A percentile compares a stretch with the other conserved stretches of the same genome.
These are phyloP conservation scores for Acrocephalus arundinaceus DNA, from an alignment of 2,113 vertebrate species.

Conservation along the genomic window DNA sequence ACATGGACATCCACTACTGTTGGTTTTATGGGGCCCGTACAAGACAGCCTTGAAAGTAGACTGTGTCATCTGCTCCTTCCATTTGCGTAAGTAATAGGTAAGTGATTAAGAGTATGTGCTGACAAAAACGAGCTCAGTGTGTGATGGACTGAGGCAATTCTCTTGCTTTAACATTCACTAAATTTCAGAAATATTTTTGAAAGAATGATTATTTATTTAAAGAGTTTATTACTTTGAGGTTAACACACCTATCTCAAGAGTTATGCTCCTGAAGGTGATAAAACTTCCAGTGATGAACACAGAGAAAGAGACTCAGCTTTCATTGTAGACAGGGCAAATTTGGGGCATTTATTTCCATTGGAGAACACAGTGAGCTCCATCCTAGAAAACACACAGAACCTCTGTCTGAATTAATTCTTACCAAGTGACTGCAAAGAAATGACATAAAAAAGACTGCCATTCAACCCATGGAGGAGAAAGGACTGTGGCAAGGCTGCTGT, in stretches of 20 bases:
- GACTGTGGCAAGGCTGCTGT: not conserved
- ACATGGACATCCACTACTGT: not conserved
- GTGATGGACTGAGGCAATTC: slow-evolving; percentile 29
- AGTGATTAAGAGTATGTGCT: slow-evolving; percentile 33
- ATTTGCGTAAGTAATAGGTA: slow-evolving; percentile 56
- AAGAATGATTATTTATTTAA: slow-evolving; percentile 11
- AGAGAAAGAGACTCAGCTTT: not conserved
- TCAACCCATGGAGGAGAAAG: not conserved
- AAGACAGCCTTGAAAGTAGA: slow-evolving; percentile 11
- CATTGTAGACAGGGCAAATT: not conserved
- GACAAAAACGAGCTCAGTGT: slow-evolving; percentile 46
- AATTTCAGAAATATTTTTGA: slow-evolving; percentile 19
- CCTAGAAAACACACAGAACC: not conserved
- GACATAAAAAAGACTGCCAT: not conserved
- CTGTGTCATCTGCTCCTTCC: slow-evolving; percentile 10
- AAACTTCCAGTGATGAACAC: not conserved
- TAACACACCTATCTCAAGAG: not conserved
- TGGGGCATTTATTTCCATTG: not conserved
- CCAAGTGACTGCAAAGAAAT: not conserved
- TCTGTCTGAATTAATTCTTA: not conserved
- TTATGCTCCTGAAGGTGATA: not conserved
- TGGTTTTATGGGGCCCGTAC: not conserved
- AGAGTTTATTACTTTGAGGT: not conserved
- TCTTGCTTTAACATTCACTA: slow-evolving; percentile 25
- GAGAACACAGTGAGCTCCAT: not conserved